A percentile compares a stretch with the other conserved stretches of the same genome.
phyloP scores from a whole-genome alignment of 2,113 vertebrate genomes.

The Cephalopterus ornatus region DNA sequence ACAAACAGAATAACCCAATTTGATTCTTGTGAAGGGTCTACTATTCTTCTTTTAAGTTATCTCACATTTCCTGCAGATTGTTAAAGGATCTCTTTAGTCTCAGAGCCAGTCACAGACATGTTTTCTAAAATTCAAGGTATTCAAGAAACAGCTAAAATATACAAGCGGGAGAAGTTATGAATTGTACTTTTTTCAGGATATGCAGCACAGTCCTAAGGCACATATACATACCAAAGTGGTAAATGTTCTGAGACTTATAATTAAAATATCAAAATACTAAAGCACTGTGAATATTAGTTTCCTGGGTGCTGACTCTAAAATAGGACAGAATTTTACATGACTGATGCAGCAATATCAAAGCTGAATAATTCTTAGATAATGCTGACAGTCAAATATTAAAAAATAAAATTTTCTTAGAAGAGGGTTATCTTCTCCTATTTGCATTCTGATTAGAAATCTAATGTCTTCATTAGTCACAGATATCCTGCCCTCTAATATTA shows the following conservation, averaged over 20 bases:
- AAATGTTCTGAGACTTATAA: neutral
- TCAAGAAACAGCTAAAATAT: neutral
- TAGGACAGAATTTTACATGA: slow-evolving; percentile 14
- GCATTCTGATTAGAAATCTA: slow-evolving; percentile 14
- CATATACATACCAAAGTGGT: neutral
- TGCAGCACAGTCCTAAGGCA: neutral
- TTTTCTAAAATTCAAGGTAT: neutral
- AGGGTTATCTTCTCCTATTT: neutral
- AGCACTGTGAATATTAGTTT: neutral
- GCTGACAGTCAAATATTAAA: neutral
- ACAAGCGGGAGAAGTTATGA: neutral
- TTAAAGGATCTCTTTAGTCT: neutral
- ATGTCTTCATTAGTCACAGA: slow-evolving; percentile 15
- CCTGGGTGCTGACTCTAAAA: neutral
- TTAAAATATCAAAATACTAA: slow-evolving; percentile 31
- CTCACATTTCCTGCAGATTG: neutral
- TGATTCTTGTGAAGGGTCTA: neutral
- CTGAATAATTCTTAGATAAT: neutral
- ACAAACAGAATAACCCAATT: no score
- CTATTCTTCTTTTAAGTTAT: neutral
- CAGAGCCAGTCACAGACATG: neutral
- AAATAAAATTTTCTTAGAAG: neutral
- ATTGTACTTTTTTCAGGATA: neutral
- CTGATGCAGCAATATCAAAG: slow-evolving; percentile 26
- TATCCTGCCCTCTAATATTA: neutral